phyloP scores from a whole-genome alignment of 2,113 vertebrate species.

The Spizaetus ornatus region DNA sequence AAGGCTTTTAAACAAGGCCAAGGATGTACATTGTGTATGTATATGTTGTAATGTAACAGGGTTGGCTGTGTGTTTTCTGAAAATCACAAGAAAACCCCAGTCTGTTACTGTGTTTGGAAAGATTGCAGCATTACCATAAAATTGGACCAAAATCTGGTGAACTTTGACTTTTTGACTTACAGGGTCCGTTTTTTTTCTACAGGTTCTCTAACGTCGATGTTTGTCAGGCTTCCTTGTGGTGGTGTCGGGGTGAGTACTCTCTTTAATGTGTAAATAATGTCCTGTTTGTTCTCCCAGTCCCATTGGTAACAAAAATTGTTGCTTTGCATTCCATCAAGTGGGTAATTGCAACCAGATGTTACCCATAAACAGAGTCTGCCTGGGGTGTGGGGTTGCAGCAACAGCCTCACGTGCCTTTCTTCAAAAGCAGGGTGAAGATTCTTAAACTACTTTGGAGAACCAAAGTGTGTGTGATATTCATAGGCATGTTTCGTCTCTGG shows the following conservation, averaged over 20 bases:
- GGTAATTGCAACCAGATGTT: conserved; percentile 87
- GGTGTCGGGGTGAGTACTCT: conserved; percentile 90
- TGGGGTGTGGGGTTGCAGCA: neutral
- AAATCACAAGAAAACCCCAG: neutral
- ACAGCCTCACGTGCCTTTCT: conserved; percentile 4
- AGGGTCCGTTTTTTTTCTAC: neutral
- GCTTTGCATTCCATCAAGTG: conserved; percentile 72
- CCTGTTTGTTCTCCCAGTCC: conserved; percentile 76
- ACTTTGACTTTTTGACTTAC: conserved; percentile 11
- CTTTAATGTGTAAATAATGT: conserved; percentile 76
- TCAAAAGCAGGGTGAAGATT: conserved; percentile 17
- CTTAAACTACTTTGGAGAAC: neutral
- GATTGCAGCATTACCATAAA: neutral
- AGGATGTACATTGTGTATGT: neutral
- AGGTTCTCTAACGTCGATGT: conserved; percentile 92
- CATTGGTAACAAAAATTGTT: conserved; percentile 76
- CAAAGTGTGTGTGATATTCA: neutral
- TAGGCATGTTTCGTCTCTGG: neutral
- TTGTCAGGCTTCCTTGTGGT: conserved; percentile 94
- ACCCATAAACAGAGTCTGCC: conserved; percentile 61
- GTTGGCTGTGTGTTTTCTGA: neutral
- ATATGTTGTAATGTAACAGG: neutral
- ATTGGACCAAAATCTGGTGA: neutral
- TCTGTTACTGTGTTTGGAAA: neutral
- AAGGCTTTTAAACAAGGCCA: neutral